Conservation (phyloP, 2,888 invertebrate genomes). For the Apeira syringaria region DNA sequence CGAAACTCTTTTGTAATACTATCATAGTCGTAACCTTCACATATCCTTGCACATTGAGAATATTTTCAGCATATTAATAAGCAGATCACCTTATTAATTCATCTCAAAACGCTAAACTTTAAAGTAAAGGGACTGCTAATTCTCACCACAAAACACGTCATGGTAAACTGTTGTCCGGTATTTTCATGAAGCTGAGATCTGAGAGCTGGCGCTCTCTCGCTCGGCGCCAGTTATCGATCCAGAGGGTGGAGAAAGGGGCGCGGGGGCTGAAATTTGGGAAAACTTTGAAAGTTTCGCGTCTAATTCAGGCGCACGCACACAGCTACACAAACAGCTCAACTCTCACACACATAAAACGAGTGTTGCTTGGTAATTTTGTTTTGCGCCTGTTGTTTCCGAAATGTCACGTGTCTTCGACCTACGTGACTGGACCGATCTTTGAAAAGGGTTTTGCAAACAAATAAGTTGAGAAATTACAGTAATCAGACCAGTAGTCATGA, state of each 20-base stretch:
- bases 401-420: conserved; percentile 72
- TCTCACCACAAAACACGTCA: conserved; percentile 66
- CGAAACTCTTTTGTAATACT: background rate
- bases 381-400: conserved; percentile 67
- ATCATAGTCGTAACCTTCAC: conserved; percentile 2
- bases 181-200: conserved; percentile 71
- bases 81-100: background rate
- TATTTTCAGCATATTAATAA: too few species aligned
- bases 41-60: conserved; percentile 1
- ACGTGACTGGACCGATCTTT: conserved; percentile 59
- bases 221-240: conserved; percentile 77
- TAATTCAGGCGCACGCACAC: conserved; percentile 84
- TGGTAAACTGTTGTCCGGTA: conserved; percentile 78
- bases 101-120: conserved; percentile 45
- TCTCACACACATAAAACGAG: conserved; percentile 58
- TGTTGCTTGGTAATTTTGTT: conserved; percentile 72
- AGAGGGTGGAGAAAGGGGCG: conserved; percentile 50
- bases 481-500: background rate
- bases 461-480: conserved; percentile 34
- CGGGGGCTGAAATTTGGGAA: conserved; percentile 82
- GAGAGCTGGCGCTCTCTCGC: conserved; percentile 63
- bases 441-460: conserved; percentile 48
- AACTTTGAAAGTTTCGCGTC: conserved; percentile 84
- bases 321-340: conserved; percentile 53
- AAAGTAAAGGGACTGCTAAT: conserved; percentile 41